Evolutionary conservation across 2,888 invertebrate genomes (phyloP).

Genomic region (Cenopis cana): DNA sequence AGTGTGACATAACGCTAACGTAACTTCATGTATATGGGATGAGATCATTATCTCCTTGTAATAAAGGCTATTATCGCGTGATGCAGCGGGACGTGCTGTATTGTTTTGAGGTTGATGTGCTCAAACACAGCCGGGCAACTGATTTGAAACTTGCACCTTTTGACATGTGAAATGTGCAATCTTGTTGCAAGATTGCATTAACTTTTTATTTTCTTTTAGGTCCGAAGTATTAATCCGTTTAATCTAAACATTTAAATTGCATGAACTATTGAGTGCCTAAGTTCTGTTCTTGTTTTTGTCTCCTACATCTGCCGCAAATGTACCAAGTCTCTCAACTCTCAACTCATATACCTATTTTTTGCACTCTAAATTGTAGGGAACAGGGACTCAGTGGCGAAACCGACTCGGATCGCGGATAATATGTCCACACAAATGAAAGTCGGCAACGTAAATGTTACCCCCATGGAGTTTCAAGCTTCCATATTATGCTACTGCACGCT

Average conservation of each 20-base stretch:
- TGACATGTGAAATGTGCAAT: slow-evolving; percentile 7
- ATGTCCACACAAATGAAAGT: too few relatives aligned
- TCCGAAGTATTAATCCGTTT: not conserved
- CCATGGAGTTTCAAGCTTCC: too few relatives aligned
- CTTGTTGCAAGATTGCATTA: not conserved
- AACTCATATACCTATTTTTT: too few relatives aligned
- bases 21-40: slow-evolving; percentile 39
- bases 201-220: not conserved
- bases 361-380: too few relatives aligned
- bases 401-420: too few relatives aligned
- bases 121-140: not conserved
- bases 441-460: too few relatives aligned
- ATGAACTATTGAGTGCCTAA: too few relatives aligned
- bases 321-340: too few relatives aligned
- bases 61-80: slow-evolving; percentile 32
- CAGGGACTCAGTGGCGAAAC: too few relatives aligned
- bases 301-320: too few relatives aligned
- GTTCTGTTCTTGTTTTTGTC: not conserved
- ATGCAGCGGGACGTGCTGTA: slow-evolving; percentile 26
- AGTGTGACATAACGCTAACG: slow-evolving; percentile 38
- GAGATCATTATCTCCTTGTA: slow-evolving; percentile 40
- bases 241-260: not conserved
- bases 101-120: slow-evolving; percentile 7
- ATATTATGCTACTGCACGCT: too few relatives aligned
- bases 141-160: not conserved